Base-by-base conservation (phyloP, 2,797 vertebrate genomes). In the Aselliscus stoliczkanus region DNA sequence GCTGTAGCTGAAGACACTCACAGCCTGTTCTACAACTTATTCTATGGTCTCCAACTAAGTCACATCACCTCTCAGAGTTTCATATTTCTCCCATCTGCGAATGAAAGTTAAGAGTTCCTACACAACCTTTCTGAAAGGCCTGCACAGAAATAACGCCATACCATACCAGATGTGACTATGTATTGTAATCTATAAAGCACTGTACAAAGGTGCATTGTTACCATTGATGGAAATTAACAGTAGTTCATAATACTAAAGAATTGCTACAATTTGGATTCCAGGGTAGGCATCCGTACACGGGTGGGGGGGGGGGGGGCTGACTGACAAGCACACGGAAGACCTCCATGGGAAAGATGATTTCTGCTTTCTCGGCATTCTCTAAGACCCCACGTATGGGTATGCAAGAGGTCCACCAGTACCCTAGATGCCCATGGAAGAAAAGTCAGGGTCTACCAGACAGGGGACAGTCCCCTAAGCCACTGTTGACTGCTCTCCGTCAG, bases 181-280 rank as follows among this genome's bases (percentile, higher is more conserved):
- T 58, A 60, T 5, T 88, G 13, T 14, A 80, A 86, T 64, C 54
- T 75, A 31, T 56, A 75, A 82, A 90, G 52, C n/a, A 70, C 5
- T 60, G n/a, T 27, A 17, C 72, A 80, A 87, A 88, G 58, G 44
- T 34, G 87, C 86, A 67, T 76, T 75, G 58, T 20, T 65, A 44
- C 31, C 42, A 77, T 0, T 44, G 42, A 72, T 56, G 23, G n/a
- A 13, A 87, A 94, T 83, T 83, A 87, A 72, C 2, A 84, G 52
- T 4, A 54, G 37, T 60, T 94, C 70, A 81, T 84, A 90, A 91
- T 14, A 69, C 89, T 77, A 87, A 94, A 83, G 64, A 86, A 86
- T 3, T 67, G 60, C 44, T 93, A 70, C 64, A 69, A 27, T 25
- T 42, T 29, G 8, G 31, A 85, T 76, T 47, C 65, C 54, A 50